A percentile compares a stretch with the other conserved stretches of the same genome.
Evolutionary conservation across 2,113 vertebrate species (phyloP).

Genomic region (Pteropus alecto): DNA sequence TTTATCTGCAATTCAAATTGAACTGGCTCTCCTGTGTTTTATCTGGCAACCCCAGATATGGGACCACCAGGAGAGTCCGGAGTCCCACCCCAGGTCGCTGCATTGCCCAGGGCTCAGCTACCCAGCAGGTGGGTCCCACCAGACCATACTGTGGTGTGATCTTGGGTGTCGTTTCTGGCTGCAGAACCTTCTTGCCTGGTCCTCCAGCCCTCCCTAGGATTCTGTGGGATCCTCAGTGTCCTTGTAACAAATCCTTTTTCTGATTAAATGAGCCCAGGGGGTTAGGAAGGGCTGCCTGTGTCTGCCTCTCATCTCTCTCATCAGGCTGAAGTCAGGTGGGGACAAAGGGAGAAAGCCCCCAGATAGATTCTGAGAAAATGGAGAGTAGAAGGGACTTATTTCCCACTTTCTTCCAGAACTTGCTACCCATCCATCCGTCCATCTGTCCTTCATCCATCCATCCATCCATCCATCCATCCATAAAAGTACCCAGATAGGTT

Average conservation of each 20-base stretch:
- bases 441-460: too few relatives aligned
- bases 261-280: neutral
- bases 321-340: neutral
- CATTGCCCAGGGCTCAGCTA: neutral
- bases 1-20: neutral
- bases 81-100: too few relatives aligned
- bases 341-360: neutral
- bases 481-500: too few relatives aligned
- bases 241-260: neutral
- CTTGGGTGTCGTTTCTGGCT: neutral
- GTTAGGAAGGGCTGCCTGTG: neutral
- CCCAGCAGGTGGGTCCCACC: neutral
- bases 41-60: too few relatives aligned
- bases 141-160: neutral
- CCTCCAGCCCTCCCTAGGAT: neutral
- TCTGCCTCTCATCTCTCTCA: too few relatives aligned
- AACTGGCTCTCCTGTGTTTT: neutral
- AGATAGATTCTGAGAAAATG: neutral
- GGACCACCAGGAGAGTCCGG: accelerated
- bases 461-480: neutral
- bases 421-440: neutral
- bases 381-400: neutral
- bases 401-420: neutral
- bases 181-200: neutral
- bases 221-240: neutral